Conservation (phyloP, 2,888 invertebrate genomes). For the Myopa tessellatipennis region DNA sequence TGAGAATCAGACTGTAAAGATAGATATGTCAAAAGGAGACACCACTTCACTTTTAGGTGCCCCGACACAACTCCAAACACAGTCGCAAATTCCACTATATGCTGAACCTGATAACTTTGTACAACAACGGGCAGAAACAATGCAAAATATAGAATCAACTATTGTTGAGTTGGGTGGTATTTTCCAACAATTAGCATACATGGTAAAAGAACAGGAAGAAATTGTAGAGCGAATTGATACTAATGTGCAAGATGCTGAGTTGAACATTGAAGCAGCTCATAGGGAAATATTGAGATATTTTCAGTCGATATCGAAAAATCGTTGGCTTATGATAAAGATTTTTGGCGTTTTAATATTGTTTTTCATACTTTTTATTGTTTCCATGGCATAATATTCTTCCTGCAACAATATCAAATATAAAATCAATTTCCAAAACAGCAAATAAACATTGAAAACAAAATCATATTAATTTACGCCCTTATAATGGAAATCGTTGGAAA, state of each 20-base stretch:
- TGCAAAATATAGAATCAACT: conserved; percentile 99
- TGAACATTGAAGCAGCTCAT: conserved; percentile 98
- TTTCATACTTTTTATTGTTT: conserved; percentile 98
- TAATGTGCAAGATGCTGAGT: conserved; percentile 93
- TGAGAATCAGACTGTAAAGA: conserved; percentile 81
- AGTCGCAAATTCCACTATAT: conserved; percentile 79
- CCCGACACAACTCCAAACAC: conserved; percentile 64
- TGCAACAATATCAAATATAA: no score
- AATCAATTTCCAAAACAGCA: no score
- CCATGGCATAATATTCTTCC: conserved; percentile 79
- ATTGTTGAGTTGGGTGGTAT: conserved; percentile 99
- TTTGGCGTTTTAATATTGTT: conserved; percentile 98
- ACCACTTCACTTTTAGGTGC: conserved; percentile 66
- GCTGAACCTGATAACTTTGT: conserved; percentile 92
- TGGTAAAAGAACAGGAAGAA: conserved; percentile 90
- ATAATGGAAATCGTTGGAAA: no score
- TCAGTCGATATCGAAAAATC: conserved; percentile 94
- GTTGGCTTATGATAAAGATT: conserved; percentile 99
- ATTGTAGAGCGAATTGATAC: conserved; percentile 97
- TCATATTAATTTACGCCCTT: no score
- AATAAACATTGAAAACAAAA: no score
- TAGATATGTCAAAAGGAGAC: conserved; percentile 78
- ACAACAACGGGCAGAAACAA: conserved; percentile 93
- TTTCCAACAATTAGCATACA: conserved; percentile 93
- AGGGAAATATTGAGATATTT: conserved; percentile 98